Base-by-base conservation (phyloP, 2,797 vertebrate species). In the Epinephelus awoara region DNA sequence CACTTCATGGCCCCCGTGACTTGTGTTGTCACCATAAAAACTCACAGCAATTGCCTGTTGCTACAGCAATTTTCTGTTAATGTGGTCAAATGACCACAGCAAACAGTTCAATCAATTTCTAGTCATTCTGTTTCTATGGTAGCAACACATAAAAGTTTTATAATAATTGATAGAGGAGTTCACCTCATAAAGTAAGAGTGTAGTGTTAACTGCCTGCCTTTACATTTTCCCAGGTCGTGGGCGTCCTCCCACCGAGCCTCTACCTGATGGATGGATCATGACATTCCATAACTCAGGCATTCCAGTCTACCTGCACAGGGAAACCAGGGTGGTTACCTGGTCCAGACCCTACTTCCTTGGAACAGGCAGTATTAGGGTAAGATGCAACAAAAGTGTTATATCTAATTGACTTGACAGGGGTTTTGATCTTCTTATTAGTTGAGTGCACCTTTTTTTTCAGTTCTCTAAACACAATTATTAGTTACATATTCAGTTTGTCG, bases 201-300 rank as follows among this genome's bases (percentile, higher is more conserved):
- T 2, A 10, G 54, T 58, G 38, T 58, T 62, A 15, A 13, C 5
- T 50, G n/a, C 47, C 11, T 69, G 4, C 15, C 49, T 66, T 72
- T 21, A 0, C 6, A 27, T 50, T 71, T 57, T 19, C 55, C 23
- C 42, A 99, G 98, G 97, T 96, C 97, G 98, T 79, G 98, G 98
- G 52, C 98, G 98, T 72, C 98, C 98, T 34, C 98, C 98, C 72
- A 99, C 98, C 27, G 98, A 99, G 72, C 98, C 98, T 10, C 95
- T 99, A 85, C 98, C 98, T n/a, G 98, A 99, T 57, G 98, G 98
- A 82, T 99, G 98, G 98, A 99, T 99, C 94, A 99, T 99, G 98
- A 99, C 98, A 96, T 99, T 99, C 96, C 98, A 99, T 95, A 99
- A 99, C 89, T 99, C 98, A 0, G 98, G 98, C 95, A 97, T 99